Base-by-base conservation (phyloP, 1,140 invertebrate species). In the Maconellicoccus hirsutus region DNA sequence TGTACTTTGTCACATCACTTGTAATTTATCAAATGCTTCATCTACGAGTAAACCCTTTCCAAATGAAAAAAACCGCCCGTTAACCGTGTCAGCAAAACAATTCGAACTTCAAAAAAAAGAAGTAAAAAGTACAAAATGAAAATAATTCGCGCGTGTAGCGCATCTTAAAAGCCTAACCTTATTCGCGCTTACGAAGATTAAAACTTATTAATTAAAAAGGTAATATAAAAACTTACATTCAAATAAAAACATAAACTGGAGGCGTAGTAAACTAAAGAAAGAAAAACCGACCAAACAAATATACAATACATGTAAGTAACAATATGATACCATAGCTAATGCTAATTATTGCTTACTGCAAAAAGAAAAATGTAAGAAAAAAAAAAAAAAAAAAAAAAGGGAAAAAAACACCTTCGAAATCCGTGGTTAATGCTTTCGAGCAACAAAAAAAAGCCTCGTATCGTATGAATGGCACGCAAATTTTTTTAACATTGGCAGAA, bases 101-200 rank as follows among this genome's bases (percentile, higher is more conserved):
- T 33, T 6, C 3, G 12, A 33, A 52, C 42, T 52, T 16, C 42
- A 16, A 52, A 16, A 16, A 52, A 52, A 52, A 52, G 42, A 8
- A 38, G 14, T 38, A 38, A 52, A 52, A 52, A 52, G 42, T 52
- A 52, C n/a, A 52, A 52, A 52, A 52, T 52, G 42, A 52, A 52
- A 38, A 38, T 7, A n/a, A n/a, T n/a, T 33, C 4, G 12, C 29
- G 29, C 29, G 29, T 33, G 29, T 33, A 33, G 29, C 29, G 29
- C 29, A 12, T 6, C 12, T 12, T 33, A 16, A 52, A 52, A n/a
- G n/a, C 42, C 42, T 52, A 52, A 52, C 6, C 3, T 16, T 52
- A 52, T 8, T 52, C 42, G 42, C 42, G n/a, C 16, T 52, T 52
- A n/a, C n/a, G n/a, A n/a, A n/a, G n/a, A n/a, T n/a, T n/a, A n/a